Conservation (phyloP, 2,113 vertebrate species). For the Halichoerus grypus region DNA sequence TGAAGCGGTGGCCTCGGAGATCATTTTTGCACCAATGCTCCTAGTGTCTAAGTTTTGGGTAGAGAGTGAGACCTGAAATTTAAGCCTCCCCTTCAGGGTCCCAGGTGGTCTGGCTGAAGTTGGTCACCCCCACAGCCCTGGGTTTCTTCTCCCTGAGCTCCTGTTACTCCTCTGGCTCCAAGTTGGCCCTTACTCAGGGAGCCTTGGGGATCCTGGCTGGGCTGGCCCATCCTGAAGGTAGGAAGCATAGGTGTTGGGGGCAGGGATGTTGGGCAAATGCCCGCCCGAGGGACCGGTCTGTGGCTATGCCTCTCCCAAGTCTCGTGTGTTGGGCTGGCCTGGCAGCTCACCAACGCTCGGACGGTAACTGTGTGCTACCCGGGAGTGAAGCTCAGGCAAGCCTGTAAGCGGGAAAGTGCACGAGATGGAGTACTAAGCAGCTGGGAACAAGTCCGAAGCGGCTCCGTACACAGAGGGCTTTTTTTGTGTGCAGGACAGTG, state of each 20-base stretch:
- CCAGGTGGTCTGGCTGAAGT: neutral
- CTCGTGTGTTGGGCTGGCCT: neutral
- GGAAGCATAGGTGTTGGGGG: neutral
- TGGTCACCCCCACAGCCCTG: neutral
- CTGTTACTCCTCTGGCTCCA: neutral
- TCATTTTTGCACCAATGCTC: neutral
- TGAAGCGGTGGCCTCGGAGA: neutral
- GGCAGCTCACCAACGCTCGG: neutral
- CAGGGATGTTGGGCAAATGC: neutral
- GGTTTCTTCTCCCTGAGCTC: neutral
- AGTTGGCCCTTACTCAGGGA: neutral
- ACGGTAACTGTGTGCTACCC: neutral
- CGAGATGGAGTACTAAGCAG: neutral
- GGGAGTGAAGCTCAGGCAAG: neutral
- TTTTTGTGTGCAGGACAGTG: neutral
- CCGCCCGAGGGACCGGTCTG: neutral
- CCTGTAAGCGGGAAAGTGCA: neutral
- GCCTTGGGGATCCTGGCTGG: neutral
- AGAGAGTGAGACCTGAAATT: neutral
- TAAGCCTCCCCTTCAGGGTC: neutral
- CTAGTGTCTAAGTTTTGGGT: neutral
- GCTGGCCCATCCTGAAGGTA: neutral
- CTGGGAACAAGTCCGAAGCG: neutral
- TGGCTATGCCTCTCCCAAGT: conserved; percentile 15
- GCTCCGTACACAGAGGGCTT: neutral